Evolutionary conservation across 2,797 vertebrate genomes (phyloP).

Genomic region (Gallinago stenura): DNA sequence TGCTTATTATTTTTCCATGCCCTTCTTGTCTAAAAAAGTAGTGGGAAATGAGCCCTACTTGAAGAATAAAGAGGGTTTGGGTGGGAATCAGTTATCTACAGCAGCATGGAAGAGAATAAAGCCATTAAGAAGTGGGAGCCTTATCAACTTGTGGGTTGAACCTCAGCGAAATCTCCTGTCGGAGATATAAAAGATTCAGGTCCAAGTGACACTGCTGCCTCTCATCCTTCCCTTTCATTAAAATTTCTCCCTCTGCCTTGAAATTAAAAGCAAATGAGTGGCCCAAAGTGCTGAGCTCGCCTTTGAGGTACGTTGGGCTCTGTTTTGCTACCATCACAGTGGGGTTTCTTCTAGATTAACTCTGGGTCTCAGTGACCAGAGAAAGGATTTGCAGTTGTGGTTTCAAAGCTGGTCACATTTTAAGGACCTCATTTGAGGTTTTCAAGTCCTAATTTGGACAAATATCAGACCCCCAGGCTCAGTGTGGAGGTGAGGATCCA

Average conservation of each 20-base stretch:
- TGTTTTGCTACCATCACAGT: rapidly evolving
- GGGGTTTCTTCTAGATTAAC: not conserved
- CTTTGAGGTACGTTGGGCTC: not conserved
- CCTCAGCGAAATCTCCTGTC: not conserved
- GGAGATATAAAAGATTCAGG: not conserved
- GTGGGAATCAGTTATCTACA: not conserved
- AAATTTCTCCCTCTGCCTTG: not conserved
- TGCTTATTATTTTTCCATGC: constrained; percentile 1
- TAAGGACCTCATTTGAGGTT: not conserved
- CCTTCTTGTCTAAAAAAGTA: not conserved
- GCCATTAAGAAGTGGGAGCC: not conserved
- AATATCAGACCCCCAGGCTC: not conserved
- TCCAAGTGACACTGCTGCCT: not conserved
- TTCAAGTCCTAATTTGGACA: not conserved
- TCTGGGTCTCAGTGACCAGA: not conserved
- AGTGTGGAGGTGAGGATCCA: not conserved
- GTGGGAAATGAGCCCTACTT: not conserved
- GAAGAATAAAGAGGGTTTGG: not conserved
- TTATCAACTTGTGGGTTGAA: not conserved
- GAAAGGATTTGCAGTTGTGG: not conserved
- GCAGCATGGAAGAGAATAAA: not conserved
- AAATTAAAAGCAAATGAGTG: not conserved
- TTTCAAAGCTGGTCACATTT: not conserved
- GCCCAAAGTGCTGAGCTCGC: not conserved
- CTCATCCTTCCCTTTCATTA: not conserved